Evolutionary conservation across 2,888 invertebrate genomes (phyloP), one percentile per base, ranked within the genome.

Genomic region (Sphecodes monilicornis): DNA sequence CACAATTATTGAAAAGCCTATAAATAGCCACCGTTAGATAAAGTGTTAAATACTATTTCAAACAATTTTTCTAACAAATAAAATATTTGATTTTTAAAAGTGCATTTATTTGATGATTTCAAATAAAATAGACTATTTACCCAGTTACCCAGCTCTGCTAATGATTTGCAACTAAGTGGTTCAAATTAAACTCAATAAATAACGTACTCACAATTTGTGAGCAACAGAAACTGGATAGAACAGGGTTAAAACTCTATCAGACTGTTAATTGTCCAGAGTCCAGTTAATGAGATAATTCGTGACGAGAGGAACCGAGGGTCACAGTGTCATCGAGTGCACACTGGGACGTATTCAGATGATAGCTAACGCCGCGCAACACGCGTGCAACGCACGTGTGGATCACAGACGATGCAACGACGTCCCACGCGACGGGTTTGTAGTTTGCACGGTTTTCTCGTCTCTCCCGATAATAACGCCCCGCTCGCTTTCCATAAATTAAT

Each of bases 401-500:
- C 50, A 10, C n/a, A 3, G n/a, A 54, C 54, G 54, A 54, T 11
- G n/a, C 54, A 54, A 54, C 64, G 50, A 18, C 70, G 60, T 78
- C 82, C 82, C 75, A 78, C 74, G 54, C 75, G 78, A 69, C 74
- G 18, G 69, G 78, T 75, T 78, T 36, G n/a, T n/a, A n/a, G 78
- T 75, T n/a, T 57, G 29, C 57, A 29, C 46, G n/a, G 76, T 46
- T 66, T 66, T 29, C 41, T 54, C 60, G 16, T 18, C 11, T 22
- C 75, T 70, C n/a, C 54, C 78, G 82, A 78, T 78, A 78, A 82
- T 71, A 50, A 60, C 22, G 29, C 13, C n/a, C 50, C 54, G 80
- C 64, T 32, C 41, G 76, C 69, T 85, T 82, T 82, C 78, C 85
- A 82, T 85, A 85, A 69, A 74, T 76, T 82, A 68, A 82, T 85